Evolutionary conservation across 2,888 invertebrate species (phyloP).

Genomic region (Tyria jacobaeae): DNA sequence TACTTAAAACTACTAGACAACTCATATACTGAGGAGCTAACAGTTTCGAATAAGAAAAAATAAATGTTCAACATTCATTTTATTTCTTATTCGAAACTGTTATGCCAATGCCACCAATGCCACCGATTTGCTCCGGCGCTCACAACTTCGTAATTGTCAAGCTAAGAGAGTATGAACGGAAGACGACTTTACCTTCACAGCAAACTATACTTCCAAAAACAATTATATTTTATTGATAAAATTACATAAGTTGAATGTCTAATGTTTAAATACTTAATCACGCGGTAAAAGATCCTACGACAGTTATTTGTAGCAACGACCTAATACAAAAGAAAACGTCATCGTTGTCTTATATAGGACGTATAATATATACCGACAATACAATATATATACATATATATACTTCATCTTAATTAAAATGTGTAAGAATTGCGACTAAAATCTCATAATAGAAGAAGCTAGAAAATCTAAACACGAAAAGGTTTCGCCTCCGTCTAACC

Average conservation of each 20-base stretch:
- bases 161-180: slow-evolving; percentile 57
- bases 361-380: not conserved
- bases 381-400: too few relatives aligned
- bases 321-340: not conserved
- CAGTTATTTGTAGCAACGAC: not conserved
- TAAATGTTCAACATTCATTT: too few relatives aligned
- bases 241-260: not conserved
- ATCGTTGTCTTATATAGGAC: not conserved
- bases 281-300: not conserved
- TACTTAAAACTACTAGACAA: slow-evolving; percentile 37
- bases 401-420: too few relatives aligned
- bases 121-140: slow-evolving; percentile 66
- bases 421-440: not conserved
- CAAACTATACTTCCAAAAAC: slow-evolving; percentile 43
- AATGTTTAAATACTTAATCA: not conserved
- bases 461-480: not conserved
- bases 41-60: too few relatives aligned
- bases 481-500: not conserved
- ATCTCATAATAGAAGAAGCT: not conserved
- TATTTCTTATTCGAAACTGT: slow-evolving; percentile 56
- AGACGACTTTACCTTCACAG: slow-evolving; percentile 47
- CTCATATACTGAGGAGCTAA: slow-evolving; percentile 45
- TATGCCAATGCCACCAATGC: slow-evolving; percentile 58
- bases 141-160: slow-evolving; percentile 59
- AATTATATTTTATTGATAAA: not conserved